Evolutionary conservation across 2,113 vertebrate species (phyloP).

Genomic region (Grantiella picta): DNA sequence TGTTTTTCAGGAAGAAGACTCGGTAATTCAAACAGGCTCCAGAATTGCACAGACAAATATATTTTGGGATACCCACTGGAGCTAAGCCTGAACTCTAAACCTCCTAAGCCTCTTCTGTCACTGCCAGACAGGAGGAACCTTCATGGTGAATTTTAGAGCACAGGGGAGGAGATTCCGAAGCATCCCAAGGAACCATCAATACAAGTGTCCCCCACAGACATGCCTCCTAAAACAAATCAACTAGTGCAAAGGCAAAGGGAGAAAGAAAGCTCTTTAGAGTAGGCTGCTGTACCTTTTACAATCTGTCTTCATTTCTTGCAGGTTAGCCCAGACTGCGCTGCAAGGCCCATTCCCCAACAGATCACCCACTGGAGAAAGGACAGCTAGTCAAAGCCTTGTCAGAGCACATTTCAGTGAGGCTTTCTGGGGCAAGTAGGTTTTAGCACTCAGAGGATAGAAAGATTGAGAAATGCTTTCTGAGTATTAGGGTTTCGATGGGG

Average conservation of each 20-base stretch:
- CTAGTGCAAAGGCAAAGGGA: neutral
- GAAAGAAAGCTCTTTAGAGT: neutral
- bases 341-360: neutral
- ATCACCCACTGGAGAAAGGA: neutral
- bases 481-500: neutral
- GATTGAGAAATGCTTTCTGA: neutral
- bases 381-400: neutral
- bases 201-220: neutral
- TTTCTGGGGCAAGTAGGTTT: neutral
- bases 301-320: neutral
- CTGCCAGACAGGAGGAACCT: neutral
- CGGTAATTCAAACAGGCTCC: constrained; percentile 16
- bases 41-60: neutral
- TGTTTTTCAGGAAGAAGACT: neutral
- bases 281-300: neutral
- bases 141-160: neutral
- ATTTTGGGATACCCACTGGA: neutral
- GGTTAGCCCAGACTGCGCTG: neutral
- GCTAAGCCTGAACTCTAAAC: neutral
- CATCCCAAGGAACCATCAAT: neutral
- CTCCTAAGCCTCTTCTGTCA: neutral
- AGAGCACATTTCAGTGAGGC: neutral
- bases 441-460: neutral
- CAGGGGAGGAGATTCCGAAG: neutral
- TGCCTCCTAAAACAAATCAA: neutral